Base-by-base conservation (phyloP, 2,797 vertebrate genomes). In the Lacerta agilis region DNA sequence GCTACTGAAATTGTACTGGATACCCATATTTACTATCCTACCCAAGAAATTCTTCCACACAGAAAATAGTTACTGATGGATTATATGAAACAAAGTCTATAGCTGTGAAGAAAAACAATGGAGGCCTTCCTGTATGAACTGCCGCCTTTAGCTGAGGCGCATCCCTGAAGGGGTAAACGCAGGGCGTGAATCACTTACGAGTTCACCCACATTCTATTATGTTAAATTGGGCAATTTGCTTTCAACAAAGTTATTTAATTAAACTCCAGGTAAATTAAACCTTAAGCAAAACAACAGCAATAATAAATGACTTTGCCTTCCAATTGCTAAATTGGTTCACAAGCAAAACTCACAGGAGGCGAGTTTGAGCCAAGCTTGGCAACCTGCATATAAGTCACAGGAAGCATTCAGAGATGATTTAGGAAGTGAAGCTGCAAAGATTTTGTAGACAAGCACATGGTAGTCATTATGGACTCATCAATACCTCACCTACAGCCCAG, bases 201-300 rank as follows among this genome's bases (percentile, higher is more conserved):
- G n/a, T 45, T 71, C 64, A 79, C 27, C 69, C 66, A 38, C 23
- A 38, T 71, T 8, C 45, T 71, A 4, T 69, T 36, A 67, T 78
- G 43, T 18, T 58, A 77, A 85, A 67, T 78, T 33, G 29, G 49
- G 69, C 33, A 73, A 84, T 73, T 9, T 83, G 20, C 43, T 67
- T 84, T 73, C 49, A 58, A 58, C 27, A 5, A 38, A 85, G 43
- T 27, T 69, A 81, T 73, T 88, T 92, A 33, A 89, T 89, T 91
- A 85, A 6, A 83, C 43, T 88, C 83, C 79, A 82, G 61, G 17
- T 36, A 78, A 79, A 9, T 41, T 43, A 73, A 79, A 49, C 61
- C 15, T 49, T 79, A n/a, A 85, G 43, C 36, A 66, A 79, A 88
- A 73, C 49, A 55, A 55, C 49, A 49, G 49, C 49, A 55, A 55